Base-by-base conservation (phyloP, 2,888 invertebrate species). In the Apantesis nais region DNA sequence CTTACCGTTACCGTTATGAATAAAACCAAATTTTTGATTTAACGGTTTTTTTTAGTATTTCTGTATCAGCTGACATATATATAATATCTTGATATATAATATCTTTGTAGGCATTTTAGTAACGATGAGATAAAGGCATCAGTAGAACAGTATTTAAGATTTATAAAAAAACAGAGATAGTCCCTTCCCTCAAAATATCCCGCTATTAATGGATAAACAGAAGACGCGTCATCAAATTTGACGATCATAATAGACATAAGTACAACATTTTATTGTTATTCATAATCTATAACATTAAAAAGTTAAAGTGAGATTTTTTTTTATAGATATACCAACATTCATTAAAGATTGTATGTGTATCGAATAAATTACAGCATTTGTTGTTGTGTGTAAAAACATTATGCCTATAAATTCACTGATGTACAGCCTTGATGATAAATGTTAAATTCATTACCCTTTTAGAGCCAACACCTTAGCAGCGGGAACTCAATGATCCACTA, bases 1-100 rank as follows among this genome's bases (percentile, higher is more conserved):
- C 63, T 25, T 22, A 64, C 71, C 71, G 64, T 71, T 71, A 71
- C 63, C 64, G 48, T 61, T 71, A 64, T 63, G 12, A 71, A 60
- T 71, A 64, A 60, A 44, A 55, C 25, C 9, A 34, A 44, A 37
- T 37, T 25, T 19, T 66, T n/a, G 29, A 58, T 39, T 39, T n/a
- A 66, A 58, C n/a, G 14, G 29, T 58, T 29, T 58, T 29, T 58
- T 58, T 44, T 55, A 25, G n/a, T 25, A n/a, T 48, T 48, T 48
- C 8, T 48, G 19, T 22, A 2, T 55, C 52, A 11, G 52, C 25
- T 2, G 52, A 22, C 52, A 11, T 4, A 8, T 3, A 55, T 19
- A 19, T 44, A 19, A n/a, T n/a, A n/a, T n/a, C n/a, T n/a, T n/a
- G n/a, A n/a, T n/a, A n/a, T n/a, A n/a, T n/a, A n/a, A n/a, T 34